Evolutionary conservation across 2,113 vertebrate species (phyloP), one percentile per base, ranked within the genome.

Genomic region (Vulpes vulpes): DNA sequence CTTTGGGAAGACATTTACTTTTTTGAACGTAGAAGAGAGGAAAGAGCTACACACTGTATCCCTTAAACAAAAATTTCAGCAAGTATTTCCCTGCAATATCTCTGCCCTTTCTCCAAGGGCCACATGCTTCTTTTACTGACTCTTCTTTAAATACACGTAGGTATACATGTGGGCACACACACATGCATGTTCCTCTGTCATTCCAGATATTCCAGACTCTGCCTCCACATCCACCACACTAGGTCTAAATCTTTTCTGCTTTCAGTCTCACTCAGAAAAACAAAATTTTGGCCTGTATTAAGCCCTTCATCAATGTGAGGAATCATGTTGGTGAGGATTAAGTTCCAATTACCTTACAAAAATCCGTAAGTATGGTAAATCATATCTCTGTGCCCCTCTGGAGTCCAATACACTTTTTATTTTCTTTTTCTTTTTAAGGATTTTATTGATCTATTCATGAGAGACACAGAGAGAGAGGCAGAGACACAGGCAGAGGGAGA

Each of bases 21-120:
- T 22, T 83, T 38, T 27, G 38, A 51, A n/a, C 22, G 25, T 8
- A 11, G 60, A 32, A 35, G 65, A 51, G 6, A 80, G 30, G 30
- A 69, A 11, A 27, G 53, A 32, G 12, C 35, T 22, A 9, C 32
- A 6, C 0, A 4, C 0, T 0, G 20, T 3, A 12, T 15, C 5
- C 14, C 62, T 64, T 20, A 64, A 51, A 43, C 2, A 57, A 25
- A 69, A 53, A 9, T 20, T 1, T 32, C 43, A 17, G 64, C 60
- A 73, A 22, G 9, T 1, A 4, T 32, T 76, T 74, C 20, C 17
- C n/a, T 23, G 16, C 3, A 27, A 1, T 27, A 8, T 11, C 9
- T 3, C n/a, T 60, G 57, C 11, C 16, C 17, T 38, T 57, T 20
- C 62, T 27, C 43, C 3, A 25, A 35, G 2, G 8, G 8, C 19